These are phyloP conservation scores for Proterorhinus semilunaris DNA, from an alignment of 2,113 vertebrate species.

Conservation along the genomic window DNA sequence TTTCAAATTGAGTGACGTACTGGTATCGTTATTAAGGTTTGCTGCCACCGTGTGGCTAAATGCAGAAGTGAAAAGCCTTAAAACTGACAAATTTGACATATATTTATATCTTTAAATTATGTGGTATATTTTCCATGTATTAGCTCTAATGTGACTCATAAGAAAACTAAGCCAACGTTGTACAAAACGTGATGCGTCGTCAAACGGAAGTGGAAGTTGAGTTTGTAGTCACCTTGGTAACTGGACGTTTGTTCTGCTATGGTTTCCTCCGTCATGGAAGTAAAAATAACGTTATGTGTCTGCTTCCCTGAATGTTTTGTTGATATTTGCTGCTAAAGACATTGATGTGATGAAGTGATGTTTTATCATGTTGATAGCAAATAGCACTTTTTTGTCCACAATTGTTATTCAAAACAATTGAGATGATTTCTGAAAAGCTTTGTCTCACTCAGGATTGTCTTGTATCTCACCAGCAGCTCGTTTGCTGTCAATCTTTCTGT, in stretches of 20 bases:
- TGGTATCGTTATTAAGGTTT: background rate
- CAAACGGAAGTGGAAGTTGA: slow-evolving; percentile 1
- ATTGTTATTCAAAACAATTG: background rate
- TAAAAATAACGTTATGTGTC: too few species aligned
- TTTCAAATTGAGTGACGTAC: too few species aligned
- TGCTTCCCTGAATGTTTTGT: too few species aligned
- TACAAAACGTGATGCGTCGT: background rate
- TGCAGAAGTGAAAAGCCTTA: background rate
- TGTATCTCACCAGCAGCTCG: slow-evolving; percentile 74
- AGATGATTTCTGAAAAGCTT: slow-evolving; percentile 62
- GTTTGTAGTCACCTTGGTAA: slow-evolving; percentile 10
- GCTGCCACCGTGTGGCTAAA: background rate
- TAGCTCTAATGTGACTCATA: background rate
- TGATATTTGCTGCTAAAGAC: background rate
- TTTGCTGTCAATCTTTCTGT: slow-evolving; percentile 68
- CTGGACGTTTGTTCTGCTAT: background rate
- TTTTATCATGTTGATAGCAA: too few species aligned
- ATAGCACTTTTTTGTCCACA: too few species aligned
- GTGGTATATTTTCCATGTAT: background rate
- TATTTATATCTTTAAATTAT: background rate
- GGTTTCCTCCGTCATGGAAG: background rate
- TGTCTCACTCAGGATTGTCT: slow-evolving; percentile 51
- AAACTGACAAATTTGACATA: too few species aligned
- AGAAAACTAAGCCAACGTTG: background rate
- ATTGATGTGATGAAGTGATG: background rate